phyloP scores from a whole-genome alignment of 2,888 invertebrate species.

The Heliconius hortense region DNA sequence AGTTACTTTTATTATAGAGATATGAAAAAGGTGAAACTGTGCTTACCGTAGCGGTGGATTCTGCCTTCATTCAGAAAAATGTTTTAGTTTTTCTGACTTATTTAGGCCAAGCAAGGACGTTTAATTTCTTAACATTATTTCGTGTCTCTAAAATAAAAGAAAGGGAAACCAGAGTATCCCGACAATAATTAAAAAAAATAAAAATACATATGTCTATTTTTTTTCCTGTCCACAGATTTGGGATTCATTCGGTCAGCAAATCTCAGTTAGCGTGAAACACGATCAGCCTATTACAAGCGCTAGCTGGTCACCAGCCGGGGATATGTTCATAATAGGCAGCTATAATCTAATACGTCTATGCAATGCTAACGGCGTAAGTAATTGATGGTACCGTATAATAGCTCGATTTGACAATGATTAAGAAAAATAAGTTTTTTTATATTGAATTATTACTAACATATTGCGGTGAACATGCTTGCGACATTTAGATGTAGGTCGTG shows the following conservation, averaged over 20 bases:
- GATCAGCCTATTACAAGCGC: slow-evolving; percentile 96
- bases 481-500: no score
- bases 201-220: not conserved
- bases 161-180: not conserved
- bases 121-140: no score
- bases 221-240: slow-evolving; percentile 83
- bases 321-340: slow-evolving; percentile 95
- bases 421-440: not conserved
- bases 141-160: not conserved
- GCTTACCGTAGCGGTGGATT: no score
- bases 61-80: no score
- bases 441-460: not conserved
- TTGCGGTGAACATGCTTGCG: no score
- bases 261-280: slow-evolving; percentile 92
- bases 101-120: not conserved
- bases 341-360: slow-evolving; percentile 96
- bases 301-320: slow-evolving; percentile 95
- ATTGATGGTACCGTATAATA: not conserved
- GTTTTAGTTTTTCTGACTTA: not conserved
- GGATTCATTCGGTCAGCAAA: slow-evolving; percentile 94
- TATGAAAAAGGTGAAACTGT: no score
- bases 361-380: slow-evolving; percentile 93
- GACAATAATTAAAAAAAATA: not conserved
- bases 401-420: no score
- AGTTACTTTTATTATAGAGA: no score